A percentile compares a stretch with the other conserved stretches of the same genome.
These are phyloP conservation scores for Notocelia uddmanniana DNA, from an alignment of 2,888 invertebrate genomes.

Conservation along the genomic window DNA sequence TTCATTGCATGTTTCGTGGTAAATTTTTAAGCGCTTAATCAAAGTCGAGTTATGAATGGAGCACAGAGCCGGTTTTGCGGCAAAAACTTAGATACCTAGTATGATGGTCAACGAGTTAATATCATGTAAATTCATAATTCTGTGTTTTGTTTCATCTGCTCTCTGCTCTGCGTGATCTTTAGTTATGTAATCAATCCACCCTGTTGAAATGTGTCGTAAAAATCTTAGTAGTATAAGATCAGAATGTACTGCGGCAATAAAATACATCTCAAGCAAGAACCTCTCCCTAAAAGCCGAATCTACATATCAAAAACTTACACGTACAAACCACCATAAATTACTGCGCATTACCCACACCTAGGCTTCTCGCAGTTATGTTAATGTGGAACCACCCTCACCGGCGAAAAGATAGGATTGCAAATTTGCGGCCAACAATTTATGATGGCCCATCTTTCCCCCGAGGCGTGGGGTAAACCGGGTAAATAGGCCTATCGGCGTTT, in stretches of 20 bases:
- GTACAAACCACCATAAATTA: conserved; percentile 50
- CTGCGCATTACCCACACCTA: conserved; percentile 68
- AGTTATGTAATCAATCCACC: background rate
- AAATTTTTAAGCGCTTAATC: conserved; percentile 56
- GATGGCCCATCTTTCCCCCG: conserved; percentile 74
- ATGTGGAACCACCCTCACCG: conserved; percentile 77
- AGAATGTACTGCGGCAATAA: conserved; percentile 6
- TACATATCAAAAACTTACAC: conserved; percentile 41
- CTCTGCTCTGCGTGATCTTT: background rate
- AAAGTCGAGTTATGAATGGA: conserved; percentile 38
- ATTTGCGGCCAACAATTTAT: conserved; percentile 85
- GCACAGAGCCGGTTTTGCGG: conserved; percentile 24
- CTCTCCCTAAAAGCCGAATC: conserved; percentile 62
- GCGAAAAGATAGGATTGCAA: conserved; percentile 84
- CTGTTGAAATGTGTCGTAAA: background rate
- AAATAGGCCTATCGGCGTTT: conserved; percentile 83
- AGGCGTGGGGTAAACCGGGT: conserved; percentile 76
- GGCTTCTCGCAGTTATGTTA: conserved; percentile 79
- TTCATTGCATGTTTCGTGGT: conserved; percentile 63
- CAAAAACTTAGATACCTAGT: conserved; percentile 29
- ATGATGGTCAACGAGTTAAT: conserved; percentile 21
- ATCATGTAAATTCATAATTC: conserved; percentile 6
- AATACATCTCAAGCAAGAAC: conserved; percentile 6
- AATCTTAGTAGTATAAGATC: background rate
- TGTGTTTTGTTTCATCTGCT: too few relatives aligned